phyloP scores from a whole-genome alignment of 2,113 vertebrate genomes.

The Neotoma lepida region DNA sequence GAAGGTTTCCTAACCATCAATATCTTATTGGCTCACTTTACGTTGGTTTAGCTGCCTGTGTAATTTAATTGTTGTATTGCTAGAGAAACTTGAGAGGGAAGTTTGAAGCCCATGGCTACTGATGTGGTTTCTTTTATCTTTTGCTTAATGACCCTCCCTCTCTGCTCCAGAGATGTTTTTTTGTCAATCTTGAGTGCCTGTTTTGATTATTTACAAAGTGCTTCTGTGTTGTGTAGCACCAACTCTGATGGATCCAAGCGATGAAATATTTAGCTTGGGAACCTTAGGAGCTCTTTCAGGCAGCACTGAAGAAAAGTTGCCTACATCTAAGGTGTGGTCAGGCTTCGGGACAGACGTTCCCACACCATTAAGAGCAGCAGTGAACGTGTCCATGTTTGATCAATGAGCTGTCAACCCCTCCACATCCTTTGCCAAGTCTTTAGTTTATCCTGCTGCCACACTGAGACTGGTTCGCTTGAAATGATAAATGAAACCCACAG shows the following conservation, averaged over 20 bases:
- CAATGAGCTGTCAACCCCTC: slow-evolving; percentile 8
- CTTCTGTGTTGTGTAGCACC: background rate
- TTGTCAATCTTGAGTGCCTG: slow-evolving; percentile 30
- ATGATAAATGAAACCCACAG: slow-evolving; percentile 41
- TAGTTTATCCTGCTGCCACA: background rate
- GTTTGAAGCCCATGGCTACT: slow-evolving; percentile 48
- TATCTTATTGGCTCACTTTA: slow-evolving; percentile 73
- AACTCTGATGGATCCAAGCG: slow-evolving; percentile 20
- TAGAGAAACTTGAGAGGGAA: slow-evolving; percentile 53
- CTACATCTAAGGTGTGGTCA: background rate
- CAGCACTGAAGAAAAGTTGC: background rate
- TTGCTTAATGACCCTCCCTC: background rate
- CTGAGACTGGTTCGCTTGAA: background rate
- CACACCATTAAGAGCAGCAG: background rate
- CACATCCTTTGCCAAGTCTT: slow-evolving; percentile 7
- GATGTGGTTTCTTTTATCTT: slow-evolving; percentile 55
- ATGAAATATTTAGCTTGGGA: slow-evolving; percentile 51
- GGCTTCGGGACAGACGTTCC: background rate
- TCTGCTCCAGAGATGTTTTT: background rate
- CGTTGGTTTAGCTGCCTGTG: slow-evolving; percentile 13
- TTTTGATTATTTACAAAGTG: slow-evolving; percentile 71
- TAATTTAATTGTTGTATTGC: slow-evolving; percentile 17
- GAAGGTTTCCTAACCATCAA: slow-evolving; percentile 68
- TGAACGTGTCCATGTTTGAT: background rate
- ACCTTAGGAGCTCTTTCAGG: slow-evolving; percentile 40